Base-by-base conservation (phyloP, 2,888 invertebrate genomes). In the Gymnoscelis rufifasciata region DNA sequence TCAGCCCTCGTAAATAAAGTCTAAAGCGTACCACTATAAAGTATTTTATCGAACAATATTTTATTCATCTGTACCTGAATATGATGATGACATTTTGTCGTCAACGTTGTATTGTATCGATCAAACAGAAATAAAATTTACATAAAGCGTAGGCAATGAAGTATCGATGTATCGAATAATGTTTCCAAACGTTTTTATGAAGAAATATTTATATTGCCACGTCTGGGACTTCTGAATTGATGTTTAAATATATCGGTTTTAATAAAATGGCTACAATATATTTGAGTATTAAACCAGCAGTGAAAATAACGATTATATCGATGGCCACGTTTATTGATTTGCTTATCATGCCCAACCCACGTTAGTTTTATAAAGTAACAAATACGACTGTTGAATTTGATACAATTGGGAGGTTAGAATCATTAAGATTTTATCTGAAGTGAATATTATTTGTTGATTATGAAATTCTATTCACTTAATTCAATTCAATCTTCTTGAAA, bases 81-180 rank as follows among this genome's bases (percentile, higher is more conserved):
- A 29, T 29, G 29, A 29, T 14, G 12, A n/a, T 13, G 13, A 13
- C 8, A 31, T 13, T 8, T 58, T 55, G 56, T 39, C 37, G 37
- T 60, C 54, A 43, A 24, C 54, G 58, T 59, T 60, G 52, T 59
- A 60, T 59, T 49, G 43, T 51, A 60, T 64, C 59, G 60, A 65
- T 64, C 62, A 48, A 64, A 61, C 57, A 56, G 26, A 8, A 26
- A 62, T 51, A 41, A 29, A 40, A 57, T 64, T 61, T 62, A 58
- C 62, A 62, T 64, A 65, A 48, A 28, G 51, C 47, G 59, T 60
- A 58, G 61, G 64, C 65, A 65, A 31, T 31, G 57, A n/a, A n/a
- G 29, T 46, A 53, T 53, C 43, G 38, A 47, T 46, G 40, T 42
- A 45, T 28, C 36, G 47, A 47, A 50, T 52, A 42, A 50, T 52